A percentile compares a stretch with the other conserved stretches of the same genome.
These are phyloP conservation scores for Argyrosomus japonicus DNA, from an alignment of 2,113 vertebrate species.

Conservation along the genomic window DNA sequence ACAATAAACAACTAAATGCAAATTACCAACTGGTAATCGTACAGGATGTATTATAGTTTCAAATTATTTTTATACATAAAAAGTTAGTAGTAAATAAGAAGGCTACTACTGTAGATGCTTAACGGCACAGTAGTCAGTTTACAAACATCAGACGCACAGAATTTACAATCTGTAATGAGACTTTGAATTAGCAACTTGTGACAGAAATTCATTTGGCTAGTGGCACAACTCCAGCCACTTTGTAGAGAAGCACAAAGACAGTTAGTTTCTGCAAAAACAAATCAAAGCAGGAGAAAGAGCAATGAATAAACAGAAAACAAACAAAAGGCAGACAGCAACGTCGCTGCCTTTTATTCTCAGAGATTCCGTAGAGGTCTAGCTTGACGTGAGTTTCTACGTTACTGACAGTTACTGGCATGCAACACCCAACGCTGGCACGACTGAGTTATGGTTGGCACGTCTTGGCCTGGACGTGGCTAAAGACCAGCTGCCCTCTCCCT, in stretches of 20 bases:
- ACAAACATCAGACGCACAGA: background rate
- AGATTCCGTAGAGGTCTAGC: slow-evolving; percentile 44
- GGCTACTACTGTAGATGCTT: background rate
- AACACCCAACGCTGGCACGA: slow-evolving; percentile 58
- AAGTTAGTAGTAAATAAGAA: background rate
- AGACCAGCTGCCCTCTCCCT: slow-evolving; percentile 85
- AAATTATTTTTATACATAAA: background rate
- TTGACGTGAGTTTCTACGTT: slow-evolving; percentile 56
- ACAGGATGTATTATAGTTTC: slow-evolving; percentile 2
- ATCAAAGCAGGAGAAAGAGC: slow-evolving; percentile 6
- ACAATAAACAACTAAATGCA: slow-evolving; percentile 32
- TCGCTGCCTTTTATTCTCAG: slow-evolving; percentile 23
- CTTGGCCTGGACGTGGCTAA: slow-evolving; percentile 61
- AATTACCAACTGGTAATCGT: slow-evolving; percentile 1
- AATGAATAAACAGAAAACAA: slow-evolving; percentile 22
- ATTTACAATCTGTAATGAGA: background rate
- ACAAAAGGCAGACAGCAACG: background rate
- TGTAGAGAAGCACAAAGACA: background rate
- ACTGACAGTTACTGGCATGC: slow-evolving; percentile 53
- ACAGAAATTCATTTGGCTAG: background rate
- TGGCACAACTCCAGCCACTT: slow-evolving; percentile 16
- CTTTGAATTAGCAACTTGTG: background rate
- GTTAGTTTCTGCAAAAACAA: background rate
- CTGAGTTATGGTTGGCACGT: slow-evolving; percentile 51
- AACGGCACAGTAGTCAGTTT: background rate